Percentiles rank a stretch among this genome's conserved stretches.
phyloP scores from a whole-genome alignment of 2,797 vertebrate genomes.

The Coracias cyanogaster region DNA sequence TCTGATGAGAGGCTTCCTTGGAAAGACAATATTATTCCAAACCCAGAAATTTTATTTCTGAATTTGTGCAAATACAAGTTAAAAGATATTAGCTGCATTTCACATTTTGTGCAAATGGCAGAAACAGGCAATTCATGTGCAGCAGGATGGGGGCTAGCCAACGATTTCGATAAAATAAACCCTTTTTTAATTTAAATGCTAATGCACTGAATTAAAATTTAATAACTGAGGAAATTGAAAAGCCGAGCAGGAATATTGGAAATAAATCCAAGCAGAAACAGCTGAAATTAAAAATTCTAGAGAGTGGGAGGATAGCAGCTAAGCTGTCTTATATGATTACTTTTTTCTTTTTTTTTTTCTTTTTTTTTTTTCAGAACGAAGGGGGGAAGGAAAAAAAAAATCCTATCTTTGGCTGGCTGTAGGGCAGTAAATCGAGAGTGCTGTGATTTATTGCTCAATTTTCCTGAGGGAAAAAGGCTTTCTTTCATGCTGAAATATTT shows the following conservation, averaged over 20 bases:
- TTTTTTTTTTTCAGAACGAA: constrained; percentile 85
- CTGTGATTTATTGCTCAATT: constrained; percentile 98
- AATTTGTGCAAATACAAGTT: constrained; percentile 84
- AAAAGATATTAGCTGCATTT: constrained; percentile 82
- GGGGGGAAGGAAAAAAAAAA: constrained; percentile 53
- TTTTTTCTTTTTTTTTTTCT: constrained; percentile 81
- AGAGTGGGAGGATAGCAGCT: constrained; percentile 92
- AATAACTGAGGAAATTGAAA: constrained; percentile 99
- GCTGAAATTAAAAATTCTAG: constrained; percentile 99
- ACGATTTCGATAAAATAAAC: constrained; percentile 93
- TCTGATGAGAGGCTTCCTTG: constrained; percentile 72
- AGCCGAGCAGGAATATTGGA: constrained; percentile 99
- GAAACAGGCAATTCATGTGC: constrained; percentile 82
- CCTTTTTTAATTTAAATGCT: constrained; percentile 99
- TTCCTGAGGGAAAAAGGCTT: constrained; percentile 89
- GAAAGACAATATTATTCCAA: constrained; percentile 84
- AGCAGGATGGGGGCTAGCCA: constrained; percentile 82
- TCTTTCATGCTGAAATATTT: constrained; percentile 90
- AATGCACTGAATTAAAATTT: constrained; percentile 99
- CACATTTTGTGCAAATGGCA: constrained; percentile 83
- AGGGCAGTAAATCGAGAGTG: constrained; percentile 92
- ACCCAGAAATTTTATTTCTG: constrained; percentile 82
- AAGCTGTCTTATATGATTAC: constrained; percentile 98
- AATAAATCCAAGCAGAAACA: constrained; percentile 99
- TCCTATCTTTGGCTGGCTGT: constrained; percentile 85